These are phyloP conservation scores for Choristoneura rosaceana DNA, from an alignment of 2,888 invertebrate species.

Conservation along the genomic window DNA sequence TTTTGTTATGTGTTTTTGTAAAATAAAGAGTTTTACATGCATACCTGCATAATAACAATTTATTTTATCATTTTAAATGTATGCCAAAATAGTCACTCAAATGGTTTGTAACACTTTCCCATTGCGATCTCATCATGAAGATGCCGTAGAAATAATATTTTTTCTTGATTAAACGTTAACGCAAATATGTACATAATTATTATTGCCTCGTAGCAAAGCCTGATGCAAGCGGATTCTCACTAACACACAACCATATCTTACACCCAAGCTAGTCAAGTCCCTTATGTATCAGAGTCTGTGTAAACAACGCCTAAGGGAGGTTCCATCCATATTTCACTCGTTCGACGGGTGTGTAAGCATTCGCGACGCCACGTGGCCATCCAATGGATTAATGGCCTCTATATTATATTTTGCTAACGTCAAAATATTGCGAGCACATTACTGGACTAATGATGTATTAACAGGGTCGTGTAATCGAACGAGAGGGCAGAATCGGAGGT, in stretches of 20 bases:
- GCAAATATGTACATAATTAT: too few species aligned
- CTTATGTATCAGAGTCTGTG: constrained; percentile 5
- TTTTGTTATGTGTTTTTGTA: too few species aligned
- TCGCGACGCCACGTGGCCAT: constrained; percentile 62
- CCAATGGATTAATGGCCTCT: constrained; percentile 67
- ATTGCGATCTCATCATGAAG: too few species aligned
- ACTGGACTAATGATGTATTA: constrained; percentile 38
- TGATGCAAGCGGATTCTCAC: neutral
- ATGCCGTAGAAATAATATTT: too few species aligned
- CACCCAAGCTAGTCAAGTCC: neutral
- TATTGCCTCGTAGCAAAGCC: neutral
- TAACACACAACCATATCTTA: neutral
- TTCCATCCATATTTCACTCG: constrained; percentile 46
- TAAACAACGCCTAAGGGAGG: constrained; percentile 30
- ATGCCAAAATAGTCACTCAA: too few species aligned
- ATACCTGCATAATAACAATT: too few species aligned
- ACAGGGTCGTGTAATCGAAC: constrained; percentile 20
- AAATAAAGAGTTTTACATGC: too few species aligned
- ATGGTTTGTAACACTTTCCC: too few species aligned
- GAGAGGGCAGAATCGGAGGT: neutral
- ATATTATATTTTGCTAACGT: constrained; percentile 69
- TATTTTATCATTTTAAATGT: too few species aligned
- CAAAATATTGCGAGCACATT: constrained; percentile 59
- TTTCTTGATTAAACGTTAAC: too few species aligned
- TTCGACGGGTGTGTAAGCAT: constrained; percentile 49